These are phyloP conservation scores for Ptychoptera contaminata DNA, from an alignment of 2,888 invertebrate genomes.

Conservation along the genomic window DNA sequence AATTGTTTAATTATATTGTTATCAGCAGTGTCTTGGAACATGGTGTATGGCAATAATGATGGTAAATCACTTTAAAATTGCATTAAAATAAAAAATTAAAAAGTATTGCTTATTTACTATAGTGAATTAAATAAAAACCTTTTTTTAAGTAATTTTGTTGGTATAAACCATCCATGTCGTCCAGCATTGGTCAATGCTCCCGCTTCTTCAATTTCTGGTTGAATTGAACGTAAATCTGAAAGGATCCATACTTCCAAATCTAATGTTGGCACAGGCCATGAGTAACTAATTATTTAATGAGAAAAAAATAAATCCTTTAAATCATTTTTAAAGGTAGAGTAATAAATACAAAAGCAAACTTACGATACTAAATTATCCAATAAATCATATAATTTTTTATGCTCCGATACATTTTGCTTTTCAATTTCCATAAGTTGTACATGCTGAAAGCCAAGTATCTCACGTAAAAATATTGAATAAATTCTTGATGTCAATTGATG, in stretches of 20 bases:
- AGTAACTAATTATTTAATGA: constrained; percentile 23
- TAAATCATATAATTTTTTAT: constrained; percentile 6
- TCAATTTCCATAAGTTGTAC: constrained; percentile 27
- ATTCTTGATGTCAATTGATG: constrained; percentile 41
- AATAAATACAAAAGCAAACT: constrained; percentile 4
- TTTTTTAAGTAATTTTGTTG: constrained; percentile 24
- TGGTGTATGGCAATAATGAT: constrained; percentile 14
- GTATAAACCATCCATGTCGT: constrained; percentile 50
- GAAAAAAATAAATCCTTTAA: background rate
- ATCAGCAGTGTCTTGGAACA: constrained; percentile 15
- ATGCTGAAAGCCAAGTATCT: constrained; percentile 32
- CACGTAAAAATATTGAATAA: constrained; percentile 39
- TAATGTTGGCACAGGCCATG: constrained; percentile 33
- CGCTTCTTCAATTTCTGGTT: constrained; percentile 31
- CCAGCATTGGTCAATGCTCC: constrained; percentile 39
- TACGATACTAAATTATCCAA: constrained; percentile 6
- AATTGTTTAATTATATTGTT: constrained; percentile 17
- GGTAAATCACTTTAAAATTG: background rate
- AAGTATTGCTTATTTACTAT: background rate
- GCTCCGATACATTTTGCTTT: constrained; percentile 6
- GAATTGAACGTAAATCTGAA: constrained; percentile 38
- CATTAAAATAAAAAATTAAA: background rate
- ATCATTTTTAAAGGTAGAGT: constrained; percentile 1
- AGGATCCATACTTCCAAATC: constrained; percentile 59
- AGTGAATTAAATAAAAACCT: background rate